phyloP scores from a whole-genome alignment of 2,113 vertebrate species.

The Chionomys nivalis region DNA sequence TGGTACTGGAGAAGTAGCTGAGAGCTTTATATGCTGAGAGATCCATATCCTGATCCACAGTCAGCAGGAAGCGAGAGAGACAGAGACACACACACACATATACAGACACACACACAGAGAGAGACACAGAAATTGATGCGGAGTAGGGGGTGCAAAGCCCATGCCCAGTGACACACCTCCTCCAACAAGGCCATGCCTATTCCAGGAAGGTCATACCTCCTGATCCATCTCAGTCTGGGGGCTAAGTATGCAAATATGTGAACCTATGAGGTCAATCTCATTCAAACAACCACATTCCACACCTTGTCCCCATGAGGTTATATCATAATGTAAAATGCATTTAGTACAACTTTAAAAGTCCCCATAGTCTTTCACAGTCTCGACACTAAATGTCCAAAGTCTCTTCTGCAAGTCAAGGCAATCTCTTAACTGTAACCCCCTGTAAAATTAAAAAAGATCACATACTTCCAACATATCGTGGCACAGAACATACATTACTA shows the following conservation, averaged over 20 bases:
- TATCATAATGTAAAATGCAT: not conserved
- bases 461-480: not conserved
- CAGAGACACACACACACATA: not conserved
- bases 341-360: not conserved
- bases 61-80: not conserved
- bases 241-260: not conserved
- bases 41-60: not conserved
- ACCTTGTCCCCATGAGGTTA: not conserved
- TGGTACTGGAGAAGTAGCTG: not conserved
- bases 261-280: not conserved
- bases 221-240: not conserved
- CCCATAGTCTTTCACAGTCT: not conserved
- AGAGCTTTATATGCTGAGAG: not conserved
- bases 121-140: not conserved
- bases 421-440: not conserved
- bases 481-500: not conserved
- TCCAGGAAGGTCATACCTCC: not conserved
- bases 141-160: not conserved
- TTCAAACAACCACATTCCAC: not conserved
- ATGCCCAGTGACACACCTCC: not conserved
- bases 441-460: not conserved
- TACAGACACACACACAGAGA: too few species aligned
- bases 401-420: not conserved
- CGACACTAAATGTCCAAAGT: not conserved
- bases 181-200: not conserved